Conservation (phyloP, 2,888 invertebrate species). For the Agrypnus murinus region DNA sequence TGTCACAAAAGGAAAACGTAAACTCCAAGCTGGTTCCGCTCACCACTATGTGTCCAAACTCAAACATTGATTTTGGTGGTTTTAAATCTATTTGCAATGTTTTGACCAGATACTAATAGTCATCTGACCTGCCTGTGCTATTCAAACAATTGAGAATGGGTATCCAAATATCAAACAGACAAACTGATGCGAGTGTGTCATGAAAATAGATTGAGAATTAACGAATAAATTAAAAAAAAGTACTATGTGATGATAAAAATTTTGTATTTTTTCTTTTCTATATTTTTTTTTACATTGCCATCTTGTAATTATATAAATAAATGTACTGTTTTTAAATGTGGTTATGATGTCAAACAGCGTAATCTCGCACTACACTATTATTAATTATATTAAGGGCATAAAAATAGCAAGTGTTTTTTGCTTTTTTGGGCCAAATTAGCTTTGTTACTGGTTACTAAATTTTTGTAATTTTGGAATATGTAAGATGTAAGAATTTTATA, state of each 20-base stretch:
- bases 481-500: constrained; percentile 54
- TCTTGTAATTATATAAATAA: not conserved
- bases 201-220: no score
- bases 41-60: no score
- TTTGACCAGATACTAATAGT: no score
- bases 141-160: no score
- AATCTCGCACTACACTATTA: constrained; percentile 21
- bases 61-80: no score
- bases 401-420: constrained; percentile 25
- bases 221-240: not conserved
- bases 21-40: no score
- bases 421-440: constrained; percentile 39
- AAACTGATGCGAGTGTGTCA: no score
- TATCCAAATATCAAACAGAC: no score
- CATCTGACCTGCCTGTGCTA: no score
- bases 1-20: no score
- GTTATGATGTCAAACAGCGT: constrained; percentile 4
- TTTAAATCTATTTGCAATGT: no score
- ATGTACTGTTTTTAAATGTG: constrained; percentile 26
- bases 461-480: constrained; percentile 47
- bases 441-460: constrained; percentile 33
- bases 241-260: not conserved
- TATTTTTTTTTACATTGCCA: not conserved
- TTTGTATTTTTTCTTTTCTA: not conserved
- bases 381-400: constrained; percentile 3